Evolutionary conservation across 2,113 vertebrate species (phyloP).

Genomic region (Petrocephalus zakoni): DNA sequence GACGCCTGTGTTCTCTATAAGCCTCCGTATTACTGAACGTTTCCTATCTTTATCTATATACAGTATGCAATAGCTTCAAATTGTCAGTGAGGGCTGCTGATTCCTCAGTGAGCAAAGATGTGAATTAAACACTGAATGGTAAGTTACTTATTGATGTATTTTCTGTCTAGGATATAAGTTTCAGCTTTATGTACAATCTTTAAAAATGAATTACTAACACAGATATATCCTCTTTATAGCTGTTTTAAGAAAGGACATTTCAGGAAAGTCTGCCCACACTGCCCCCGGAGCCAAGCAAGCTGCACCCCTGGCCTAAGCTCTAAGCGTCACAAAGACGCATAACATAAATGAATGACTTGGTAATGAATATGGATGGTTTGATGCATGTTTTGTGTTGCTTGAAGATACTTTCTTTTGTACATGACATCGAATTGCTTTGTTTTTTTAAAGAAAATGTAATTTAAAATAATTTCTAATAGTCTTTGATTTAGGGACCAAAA

Average conservation of each 20-base stretch:
- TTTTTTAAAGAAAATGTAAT: background rate
- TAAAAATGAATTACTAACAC: background rate
- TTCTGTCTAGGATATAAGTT: background rate
- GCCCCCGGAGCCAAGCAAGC: background rate
- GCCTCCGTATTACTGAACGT: too few relatives aligned
- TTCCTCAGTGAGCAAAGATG: background rate
- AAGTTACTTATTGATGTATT: background rate
- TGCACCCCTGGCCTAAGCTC: background rate
- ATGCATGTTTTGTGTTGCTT: background rate
- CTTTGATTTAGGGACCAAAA: background rate
- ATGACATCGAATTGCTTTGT: background rate
- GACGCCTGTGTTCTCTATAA: too few relatives aligned
- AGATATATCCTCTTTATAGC: background rate
- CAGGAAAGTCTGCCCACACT: background rate
- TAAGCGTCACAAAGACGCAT: background rate
- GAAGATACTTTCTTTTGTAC: background rate
- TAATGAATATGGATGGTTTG: background rate
- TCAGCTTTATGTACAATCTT: background rate
- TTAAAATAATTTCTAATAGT: background rate
- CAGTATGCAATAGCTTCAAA: background rate
- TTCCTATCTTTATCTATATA: too few relatives aligned
- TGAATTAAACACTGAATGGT: background rate
- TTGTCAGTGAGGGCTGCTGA: background rate
- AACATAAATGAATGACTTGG: background rate
- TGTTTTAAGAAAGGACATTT: background rate